A percentile compares a stretch with the other conserved stretches of the same genome.
Conservation (phyloP, 2,888 invertebrate genomes). For the Acleris sparsana region DNA sequence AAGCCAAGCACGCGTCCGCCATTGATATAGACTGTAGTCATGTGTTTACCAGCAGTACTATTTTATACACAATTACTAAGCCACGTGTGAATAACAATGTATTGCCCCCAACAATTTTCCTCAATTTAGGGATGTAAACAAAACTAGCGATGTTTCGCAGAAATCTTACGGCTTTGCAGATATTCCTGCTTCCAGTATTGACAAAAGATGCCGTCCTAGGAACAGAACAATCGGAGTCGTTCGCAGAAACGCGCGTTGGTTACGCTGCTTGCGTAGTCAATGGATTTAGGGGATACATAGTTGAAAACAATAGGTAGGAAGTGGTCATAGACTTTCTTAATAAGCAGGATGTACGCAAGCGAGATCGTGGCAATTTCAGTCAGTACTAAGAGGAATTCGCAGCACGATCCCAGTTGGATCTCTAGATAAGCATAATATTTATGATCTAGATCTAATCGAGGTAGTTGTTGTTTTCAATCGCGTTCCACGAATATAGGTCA, state of each 20-base stretch:
- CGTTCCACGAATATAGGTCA: constrained; percentile 47
- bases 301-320: constrained; percentile 69
- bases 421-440: not conserved
- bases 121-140: constrained; percentile 49
- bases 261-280: constrained; percentile 48
- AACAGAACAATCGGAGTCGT: constrained; percentile 63
- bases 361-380: not conserved
- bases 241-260: constrained; percentile 62
- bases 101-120: constrained; percentile 51
- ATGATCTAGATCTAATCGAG: constrained; percentile 20
- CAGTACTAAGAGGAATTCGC: too few species aligned
- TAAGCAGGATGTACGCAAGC: constrained; percentile 3
- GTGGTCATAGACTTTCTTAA: constrained; percentile 45
- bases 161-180: constrained; percentile 47
- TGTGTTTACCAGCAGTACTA: constrained; percentile 22
- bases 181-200: constrained; percentile 46
- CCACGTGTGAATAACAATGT: constrained; percentile 38
- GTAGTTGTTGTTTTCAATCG: constrained; percentile 57
- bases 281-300: constrained; percentile 49
- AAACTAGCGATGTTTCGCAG: constrained; percentile 44
- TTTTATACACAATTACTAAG: constrained; percentile 20
- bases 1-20: constrained; percentile 22
- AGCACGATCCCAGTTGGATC: not conserved
- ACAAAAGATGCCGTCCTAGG: constrained; percentile 62
- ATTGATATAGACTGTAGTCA: constrained; percentile 28